Percentiles rank a stretch among this genome's conserved stretches.
Evolutionary conservation across 2,797 vertebrate genomes (phyloP).

Genomic region (Florisuga fusca): DNA sequence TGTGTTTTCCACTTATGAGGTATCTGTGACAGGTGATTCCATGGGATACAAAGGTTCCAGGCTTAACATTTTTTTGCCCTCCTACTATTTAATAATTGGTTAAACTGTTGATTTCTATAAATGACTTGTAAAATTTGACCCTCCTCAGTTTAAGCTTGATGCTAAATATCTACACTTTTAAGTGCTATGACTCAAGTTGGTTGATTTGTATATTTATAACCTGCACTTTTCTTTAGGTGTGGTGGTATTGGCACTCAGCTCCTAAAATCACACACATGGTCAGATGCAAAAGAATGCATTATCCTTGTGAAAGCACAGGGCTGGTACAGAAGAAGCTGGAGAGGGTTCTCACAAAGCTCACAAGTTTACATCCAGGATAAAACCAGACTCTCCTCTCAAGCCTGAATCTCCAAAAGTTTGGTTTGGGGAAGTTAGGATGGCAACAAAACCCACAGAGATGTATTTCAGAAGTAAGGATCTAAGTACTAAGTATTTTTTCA

Average conservation of each 20-base stretch:
- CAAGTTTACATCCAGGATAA: background rate
- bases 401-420: background rate
- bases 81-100: background rate
- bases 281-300: background rate
- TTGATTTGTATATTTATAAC: background rate
- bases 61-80: background rate
- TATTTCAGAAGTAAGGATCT: background rate
- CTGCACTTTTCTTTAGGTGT: background rate
- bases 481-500: background rate
- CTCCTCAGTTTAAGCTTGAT: background rate
- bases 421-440: background rate
- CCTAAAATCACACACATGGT: rapidly evolving
- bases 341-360: background rate
- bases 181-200: background rate
- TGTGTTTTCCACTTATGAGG: background rate
- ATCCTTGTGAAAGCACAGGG: background rate
- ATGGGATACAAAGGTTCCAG: background rate
- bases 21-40: background rate
- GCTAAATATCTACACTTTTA: background rate
- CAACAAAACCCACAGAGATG: background rate
- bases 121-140: background rate
- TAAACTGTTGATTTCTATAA: background rate
- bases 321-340: background rate
- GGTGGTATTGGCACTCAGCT: background rate
- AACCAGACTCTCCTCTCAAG: background rate